These are phyloP conservation scores for Eupithecia tripunctaria DNA, from an alignment of 2,888 invertebrate species.

Conservation along the genomic window DNA sequence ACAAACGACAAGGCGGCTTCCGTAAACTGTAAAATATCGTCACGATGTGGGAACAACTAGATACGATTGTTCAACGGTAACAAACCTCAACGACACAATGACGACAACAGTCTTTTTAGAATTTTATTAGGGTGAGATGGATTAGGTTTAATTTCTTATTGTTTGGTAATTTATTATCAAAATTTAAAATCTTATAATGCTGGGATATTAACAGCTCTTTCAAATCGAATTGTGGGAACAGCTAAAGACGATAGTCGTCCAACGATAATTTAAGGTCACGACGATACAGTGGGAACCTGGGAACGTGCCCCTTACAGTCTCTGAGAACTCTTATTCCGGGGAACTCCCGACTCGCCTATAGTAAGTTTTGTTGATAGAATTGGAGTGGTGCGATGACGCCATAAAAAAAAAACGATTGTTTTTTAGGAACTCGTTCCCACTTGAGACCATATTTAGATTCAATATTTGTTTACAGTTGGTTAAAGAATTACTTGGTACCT, in stretches of 20 bases:
- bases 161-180: slow-evolving; percentile 89
- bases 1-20: too few species aligned
- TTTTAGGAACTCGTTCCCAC: background rate
- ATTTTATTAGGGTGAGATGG: slow-evolving; percentile 90
- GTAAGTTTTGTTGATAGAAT: background rate
- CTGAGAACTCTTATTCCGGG: slow-evolving; percentile 1
- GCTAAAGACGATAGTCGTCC: too few species aligned
- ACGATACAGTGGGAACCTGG: too few species aligned
- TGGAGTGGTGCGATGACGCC: background rate
- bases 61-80: too few species aligned
- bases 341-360: background rate
- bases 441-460: background rate
- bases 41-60: too few species aligned
- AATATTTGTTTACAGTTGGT: background rate
- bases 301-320: background rate
- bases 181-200: slow-evolving; percentile 88
- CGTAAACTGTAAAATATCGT: too few species aligned
- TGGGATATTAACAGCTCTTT: slow-evolving; percentile 88
- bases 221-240: slow-evolving; percentile 84
- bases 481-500: too few species aligned
- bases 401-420: background rate
- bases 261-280: too few species aligned
- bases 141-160: slow-evolving; percentile 88
- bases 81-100: too few species aligned
- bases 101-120: too few species aligned